Evolutionary conservation across 1,140 invertebrate genomes (phyloP), one percentile per base, ranked within the genome.

Genomic region (Elysia chlorotica): DNA sequence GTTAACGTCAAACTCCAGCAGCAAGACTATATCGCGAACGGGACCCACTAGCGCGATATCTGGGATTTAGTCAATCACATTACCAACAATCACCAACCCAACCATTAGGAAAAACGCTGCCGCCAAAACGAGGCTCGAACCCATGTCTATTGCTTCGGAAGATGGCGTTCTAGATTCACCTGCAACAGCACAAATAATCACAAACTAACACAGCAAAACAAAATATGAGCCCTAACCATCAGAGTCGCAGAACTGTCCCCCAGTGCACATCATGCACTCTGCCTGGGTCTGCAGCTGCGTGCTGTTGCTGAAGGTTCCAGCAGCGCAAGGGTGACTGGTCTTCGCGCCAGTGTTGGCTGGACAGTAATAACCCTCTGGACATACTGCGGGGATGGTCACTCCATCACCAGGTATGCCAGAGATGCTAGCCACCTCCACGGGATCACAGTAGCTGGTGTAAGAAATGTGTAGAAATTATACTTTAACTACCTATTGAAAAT

Each of bases 331-430:
- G 73, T 76, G 76, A 25, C 71, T 76, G 36, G 74, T 70, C 35
- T 75, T 78, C n/a, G 76, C 74, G 6, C 71, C 76, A 14, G 85
- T 85, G 68, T 80, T 81, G 10, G 61, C 28, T 14, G 76, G 82
- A 74, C 85, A 86, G 76, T 79, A 86, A 67, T 80, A 78, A 53
- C 85, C 85, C 30, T 71, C 71, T n/a, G 83, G 85, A 74, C 85
- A 86, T 71, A 78, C 75, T 17, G 65, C 66, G 14, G 85, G 84
- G 14, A 71, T 82, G n/a, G 83, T 76, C 14, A 84, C 83, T 25
- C 85, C 85, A 63, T 76, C 73, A 38, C 79, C 78, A 63, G 78
- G 71, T 10, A 76, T 76, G 30, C 81, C 78, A n/a, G 75, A 71
- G 19, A 30, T 14, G 31, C 69, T 65, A 1, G 81, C 79, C 65